Evolutionary conservation across 2,888 invertebrate genomes (phyloP).

Genomic region (Calameuta pallipes): DNA sequence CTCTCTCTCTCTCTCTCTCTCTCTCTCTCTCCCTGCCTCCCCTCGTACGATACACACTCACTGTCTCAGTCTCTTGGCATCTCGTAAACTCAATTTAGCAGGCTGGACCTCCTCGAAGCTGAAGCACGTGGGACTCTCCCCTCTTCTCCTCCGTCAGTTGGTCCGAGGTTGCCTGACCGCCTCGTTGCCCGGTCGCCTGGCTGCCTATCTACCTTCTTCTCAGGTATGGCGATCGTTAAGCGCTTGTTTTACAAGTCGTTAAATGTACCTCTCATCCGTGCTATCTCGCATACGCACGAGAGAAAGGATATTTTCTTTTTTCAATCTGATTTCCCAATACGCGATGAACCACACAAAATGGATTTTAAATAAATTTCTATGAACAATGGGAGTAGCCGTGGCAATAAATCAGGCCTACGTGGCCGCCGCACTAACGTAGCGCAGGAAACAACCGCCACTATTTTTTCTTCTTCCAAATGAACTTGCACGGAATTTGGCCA

Average conservation of each 20-base stretch:
- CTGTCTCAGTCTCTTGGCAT: slow-evolving; percentile 30
- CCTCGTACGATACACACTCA: too few relatives aligned
- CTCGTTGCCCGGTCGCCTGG: not conserved
- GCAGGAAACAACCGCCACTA: too few relatives aligned
- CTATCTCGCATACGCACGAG: slow-evolving; percentile 19
- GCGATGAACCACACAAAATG: too few relatives aligned
- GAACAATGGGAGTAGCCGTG: too few relatives aligned
- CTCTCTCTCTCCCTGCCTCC: too few relatives aligned
- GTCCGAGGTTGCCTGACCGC: slow-evolving; percentile 15
- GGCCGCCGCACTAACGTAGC: too few relatives aligned
- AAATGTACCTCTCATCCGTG: slow-evolving; percentile 45
- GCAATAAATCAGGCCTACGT: too few relatives aligned
- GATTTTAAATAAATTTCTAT: too few relatives aligned
- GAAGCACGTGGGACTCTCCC: slow-evolving; percentile 41
- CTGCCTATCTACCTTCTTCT: not conserved
- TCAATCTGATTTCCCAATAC: too few relatives aligned
- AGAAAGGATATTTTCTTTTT: not conserved
- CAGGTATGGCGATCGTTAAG: slow-evolving; percentile 59
- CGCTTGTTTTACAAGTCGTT: slow-evolving; percentile 66
- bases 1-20: too few relatives aligned
- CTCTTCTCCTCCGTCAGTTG: slow-evolving; percentile 3
- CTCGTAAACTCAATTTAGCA: slow-evolving; percentile 63
- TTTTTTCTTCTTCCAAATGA: too few relatives aligned
- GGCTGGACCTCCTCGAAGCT: slow-evolving; percentile 53
- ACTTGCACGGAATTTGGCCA: too few relatives aligned